Base-by-base conservation (phyloP, 1,140 invertebrate genomes). In the Apolygus lucorum region DNA sequence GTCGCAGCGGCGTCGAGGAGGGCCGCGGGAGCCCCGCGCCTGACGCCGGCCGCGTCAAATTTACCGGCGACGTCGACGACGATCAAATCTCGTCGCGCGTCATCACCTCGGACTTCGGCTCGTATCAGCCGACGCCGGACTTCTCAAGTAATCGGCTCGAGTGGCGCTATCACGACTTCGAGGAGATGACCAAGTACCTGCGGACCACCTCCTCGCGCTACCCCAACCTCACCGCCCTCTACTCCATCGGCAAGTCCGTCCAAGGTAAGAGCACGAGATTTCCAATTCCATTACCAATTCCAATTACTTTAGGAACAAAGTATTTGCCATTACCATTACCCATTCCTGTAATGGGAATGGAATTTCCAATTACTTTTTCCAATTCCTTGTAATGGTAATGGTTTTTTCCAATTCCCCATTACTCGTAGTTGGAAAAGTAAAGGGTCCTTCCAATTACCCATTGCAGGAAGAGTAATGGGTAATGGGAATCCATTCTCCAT, bases 221-320 rank as follows among this genome's bases (percentile, higher is more conserved):
- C 81, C 92, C 93, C 2, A 87, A 91, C 74, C 84, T 95, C 67
- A 93, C 90, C 25, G 92, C 90, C 0, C 81, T 96, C 1, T 96
- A 96, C 79, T 93, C 91, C 22, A 93, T 96, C 72, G 95, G 93
- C 69, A 95, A 94, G 81, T 94, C 92, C 64, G 91, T 94, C 1
- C 89, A 95, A 86, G 91, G 90, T 90, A 82, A 76, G 29, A 28
- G n/a, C n/a, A n/a, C n/a, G n/a, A n/a, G n/a, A n/a, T n/a, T n/a
- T n/a, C n/a, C n/a, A n/a, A n/a, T n/a, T n/a, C n/a, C n/a, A n/a
- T n/a, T n/a, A n/a, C n/a, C n/a, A n/a, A n/a, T n/a, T n/a, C n/a
- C n/a, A n/a, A n/a, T n/a, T n/a, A n/a, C n/a, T n/a, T n/a, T n/a
- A n/a, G n/a, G n/a, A n/a, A n/a, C n/a, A n/a, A n/a, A n/a, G n/a